These are phyloP conservation scores for Helarctos malayanus DNA, from an alignment of 2,797 vertebrate genomes.

Conservation along the genomic window DNA sequence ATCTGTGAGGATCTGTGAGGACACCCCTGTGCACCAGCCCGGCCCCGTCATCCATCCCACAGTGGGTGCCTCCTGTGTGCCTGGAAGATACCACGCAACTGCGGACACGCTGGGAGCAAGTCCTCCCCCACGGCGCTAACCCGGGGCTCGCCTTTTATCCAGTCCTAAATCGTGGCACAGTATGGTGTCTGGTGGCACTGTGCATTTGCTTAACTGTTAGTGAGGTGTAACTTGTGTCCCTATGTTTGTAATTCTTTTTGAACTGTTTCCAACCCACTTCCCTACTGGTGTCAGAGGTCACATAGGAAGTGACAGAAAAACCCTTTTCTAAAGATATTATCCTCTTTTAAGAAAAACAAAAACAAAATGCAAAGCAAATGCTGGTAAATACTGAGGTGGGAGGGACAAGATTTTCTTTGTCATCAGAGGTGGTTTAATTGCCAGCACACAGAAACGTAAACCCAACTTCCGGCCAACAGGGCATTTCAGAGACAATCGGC, in stretches of 20 bases:
- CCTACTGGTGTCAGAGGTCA: neutral
- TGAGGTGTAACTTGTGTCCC: neutral
- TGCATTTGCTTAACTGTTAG: neutral
- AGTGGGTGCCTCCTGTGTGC: neutral
- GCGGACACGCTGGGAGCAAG: neutral
- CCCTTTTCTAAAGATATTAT: neutral
- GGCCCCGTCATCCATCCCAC: neutral
- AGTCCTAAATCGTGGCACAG: neutral
- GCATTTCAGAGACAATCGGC: neutral
- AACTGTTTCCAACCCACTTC: neutral
- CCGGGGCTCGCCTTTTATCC: neutral
- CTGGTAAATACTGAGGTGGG: neutral
- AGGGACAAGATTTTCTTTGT: neutral
- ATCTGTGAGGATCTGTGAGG: neutral
- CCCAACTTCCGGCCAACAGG: neutral
- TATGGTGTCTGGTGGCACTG: neutral
- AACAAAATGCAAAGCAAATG: slow-evolving; percentile 15
- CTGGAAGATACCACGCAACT: neutral
- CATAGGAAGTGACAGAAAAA: neutral
- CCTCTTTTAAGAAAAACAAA: neutral
- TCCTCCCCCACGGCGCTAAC: fast-evolving
- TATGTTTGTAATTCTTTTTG: neutral
- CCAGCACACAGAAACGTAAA: neutral
- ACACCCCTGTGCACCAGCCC: fast-evolving
- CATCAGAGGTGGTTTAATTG: neutral